Conservation (phyloP, 1,140 invertebrate genomes). For the Calycopis cecrops region DNA sequence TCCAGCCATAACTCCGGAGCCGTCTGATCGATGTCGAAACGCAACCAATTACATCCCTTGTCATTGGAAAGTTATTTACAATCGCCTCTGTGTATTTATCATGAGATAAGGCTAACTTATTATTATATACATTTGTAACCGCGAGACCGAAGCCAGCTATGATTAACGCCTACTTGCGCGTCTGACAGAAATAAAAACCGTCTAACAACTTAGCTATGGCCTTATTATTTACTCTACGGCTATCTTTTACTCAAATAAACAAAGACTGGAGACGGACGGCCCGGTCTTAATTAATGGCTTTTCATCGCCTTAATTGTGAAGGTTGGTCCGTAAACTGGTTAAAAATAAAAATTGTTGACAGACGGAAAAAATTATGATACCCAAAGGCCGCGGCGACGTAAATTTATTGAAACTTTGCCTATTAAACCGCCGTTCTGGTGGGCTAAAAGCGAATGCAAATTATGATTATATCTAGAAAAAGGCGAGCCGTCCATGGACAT, state of each 20-base stretch:
- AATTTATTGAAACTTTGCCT: conserved; percentile 14
- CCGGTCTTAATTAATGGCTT: conserved; percentile 36
- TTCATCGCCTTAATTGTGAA: conserved; percentile 30
- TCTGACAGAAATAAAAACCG: conserved; percentile 10
- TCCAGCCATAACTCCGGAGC: conserved; percentile 29
- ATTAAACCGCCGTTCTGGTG: background rate
- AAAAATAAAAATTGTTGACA: conserved; percentile 24
- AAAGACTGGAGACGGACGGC: background rate
- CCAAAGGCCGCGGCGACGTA: background rate
- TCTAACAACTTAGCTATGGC: conserved; percentile 13
- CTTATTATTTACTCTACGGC: conserved; percentile 9
- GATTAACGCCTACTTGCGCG: conserved; percentile 23
- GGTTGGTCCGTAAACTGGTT: conserved; percentile 20
- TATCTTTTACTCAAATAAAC: conserved; percentile 23
- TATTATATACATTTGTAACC: conserved; percentile 31
- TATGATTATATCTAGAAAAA: conserved; percentile 13
- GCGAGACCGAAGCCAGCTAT: conserved; percentile 14
- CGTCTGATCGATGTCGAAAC: conserved; percentile 46
- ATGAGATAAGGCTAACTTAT: conserved; percentile 47
- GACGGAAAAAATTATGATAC: conserved; percentile 10
- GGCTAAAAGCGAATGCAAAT: conserved; percentile 19
- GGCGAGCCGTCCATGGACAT: conserved; percentile 2
- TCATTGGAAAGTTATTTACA: conserved; percentile 60
- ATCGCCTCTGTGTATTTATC: conserved; percentile 53
- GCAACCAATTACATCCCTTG: conserved; percentile 59